Percentiles rank a stretch among this genome's conserved stretches.
Conservation (phyloP, 2,888 invertebrate species). For the Ochropleura leucogaster region DNA sequence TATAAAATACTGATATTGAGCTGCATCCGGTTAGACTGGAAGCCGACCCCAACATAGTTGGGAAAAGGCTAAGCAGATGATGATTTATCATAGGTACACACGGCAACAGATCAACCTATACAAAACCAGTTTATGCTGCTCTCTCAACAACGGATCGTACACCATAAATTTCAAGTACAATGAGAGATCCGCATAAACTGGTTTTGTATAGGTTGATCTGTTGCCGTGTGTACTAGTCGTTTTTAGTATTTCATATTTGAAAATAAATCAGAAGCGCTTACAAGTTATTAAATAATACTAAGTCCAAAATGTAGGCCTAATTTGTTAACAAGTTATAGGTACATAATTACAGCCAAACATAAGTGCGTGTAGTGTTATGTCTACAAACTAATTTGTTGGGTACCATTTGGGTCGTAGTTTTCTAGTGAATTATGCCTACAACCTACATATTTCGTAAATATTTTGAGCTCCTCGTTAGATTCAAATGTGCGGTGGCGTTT, state of each 20-base stretch:
- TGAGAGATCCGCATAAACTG: no score
- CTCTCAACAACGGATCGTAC: no score
- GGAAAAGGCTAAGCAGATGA: no score
- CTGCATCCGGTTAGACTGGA: no score
- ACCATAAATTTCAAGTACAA: no score
- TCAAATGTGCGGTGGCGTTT: slow-evolving; percentile 78
- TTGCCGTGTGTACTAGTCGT: no score
- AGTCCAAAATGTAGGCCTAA: background rate
- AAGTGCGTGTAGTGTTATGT: slow-evolving; percentile 30
- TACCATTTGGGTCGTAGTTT: slow-evolving; percentile 48
- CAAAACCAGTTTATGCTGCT: no score
- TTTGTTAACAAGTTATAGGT: slow-evolving; percentile 18
- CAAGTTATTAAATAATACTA: slow-evolving; percentile 9
- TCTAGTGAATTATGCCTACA: slow-evolving; percentile 59
- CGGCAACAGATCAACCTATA: no score
- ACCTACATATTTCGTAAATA: slow-evolving; percentile 67
- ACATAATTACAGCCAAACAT: slow-evolving; percentile 25
- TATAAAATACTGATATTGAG: no score
- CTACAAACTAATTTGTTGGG: slow-evolving; percentile 59
- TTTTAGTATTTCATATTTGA: background rate
- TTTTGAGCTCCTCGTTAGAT: slow-evolving; percentile 74
- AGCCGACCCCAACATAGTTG: no score
- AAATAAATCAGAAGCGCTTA: background rate
- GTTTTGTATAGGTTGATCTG: no score
- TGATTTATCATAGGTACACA: no score